Percentiles rank a stretch among this genome's conserved stretches.
Conservation (phyloP, 2,888 invertebrate species). For the Meta bourneti region DNA sequence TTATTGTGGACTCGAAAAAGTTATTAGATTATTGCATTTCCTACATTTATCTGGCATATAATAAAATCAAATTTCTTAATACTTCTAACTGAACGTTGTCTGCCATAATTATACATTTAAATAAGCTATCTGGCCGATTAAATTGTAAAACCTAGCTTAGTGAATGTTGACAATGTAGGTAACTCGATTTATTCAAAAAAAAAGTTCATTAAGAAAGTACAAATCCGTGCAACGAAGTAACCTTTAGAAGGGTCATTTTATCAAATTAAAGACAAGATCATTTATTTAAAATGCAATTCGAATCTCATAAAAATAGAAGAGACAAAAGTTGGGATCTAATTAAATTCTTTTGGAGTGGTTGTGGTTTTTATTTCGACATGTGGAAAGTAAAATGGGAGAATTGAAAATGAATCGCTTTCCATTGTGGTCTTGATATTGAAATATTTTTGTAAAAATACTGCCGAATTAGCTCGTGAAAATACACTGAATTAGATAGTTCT, state of each 20-base stretch:
- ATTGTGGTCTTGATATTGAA: background rate
- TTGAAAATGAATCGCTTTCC: slow-evolving; percentile 9
- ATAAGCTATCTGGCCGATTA: too few species aligned
- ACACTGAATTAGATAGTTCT: slow-evolving; percentile 1
- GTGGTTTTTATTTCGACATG: background rate
- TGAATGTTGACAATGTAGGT: background rate
- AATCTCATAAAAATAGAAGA: background rate
- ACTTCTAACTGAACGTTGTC: too few species aligned
- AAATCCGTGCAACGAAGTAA: background rate
- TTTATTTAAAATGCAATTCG: slow-evolving; percentile 31
- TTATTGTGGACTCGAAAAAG: background rate
- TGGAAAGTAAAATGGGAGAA: background rate
- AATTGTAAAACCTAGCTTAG: background rate
- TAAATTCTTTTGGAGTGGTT: background rate
- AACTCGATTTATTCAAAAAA: background rate
- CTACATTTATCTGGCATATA: background rate
- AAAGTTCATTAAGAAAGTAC: background rate
- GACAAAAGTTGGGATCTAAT: slow-evolving; percentile 1
- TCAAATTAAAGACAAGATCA: background rate
- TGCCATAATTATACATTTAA: too few species aligned
- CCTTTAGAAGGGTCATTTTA: background rate
- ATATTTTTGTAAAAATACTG: background rate
- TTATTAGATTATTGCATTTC: background rate
- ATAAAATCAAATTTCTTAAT: background rate
- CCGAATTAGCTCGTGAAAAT: background rate